Conservation (phyloP, 1,140 invertebrate genomes). For the Mamestra configurata region DNA sequence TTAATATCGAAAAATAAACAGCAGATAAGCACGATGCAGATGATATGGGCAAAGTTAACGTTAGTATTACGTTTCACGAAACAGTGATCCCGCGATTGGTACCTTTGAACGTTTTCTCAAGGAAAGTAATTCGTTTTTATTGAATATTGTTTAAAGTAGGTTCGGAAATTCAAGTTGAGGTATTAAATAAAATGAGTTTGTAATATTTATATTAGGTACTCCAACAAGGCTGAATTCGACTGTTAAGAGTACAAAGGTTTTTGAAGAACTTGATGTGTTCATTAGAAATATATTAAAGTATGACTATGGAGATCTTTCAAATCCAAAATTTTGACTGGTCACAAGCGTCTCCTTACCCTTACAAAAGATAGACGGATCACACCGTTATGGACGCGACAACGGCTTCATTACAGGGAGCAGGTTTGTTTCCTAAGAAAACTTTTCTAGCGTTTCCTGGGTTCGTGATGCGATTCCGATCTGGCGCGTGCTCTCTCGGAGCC, state of each 20-base stretch:
- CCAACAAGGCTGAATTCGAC: not conserved
- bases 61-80: conserved; percentile 13
- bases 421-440: conserved; percentile 61
- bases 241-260: not conserved
- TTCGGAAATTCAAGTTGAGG: not conserved
- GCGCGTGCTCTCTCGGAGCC: conserved; percentile 64
- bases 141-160: not conserved
- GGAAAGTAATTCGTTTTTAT: conserved; percentile 27
- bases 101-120: conserved; percentile 12
- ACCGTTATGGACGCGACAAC: conserved; percentile 51
- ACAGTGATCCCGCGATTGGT: conserved; percentile 2
- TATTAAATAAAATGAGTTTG: too few relatives aligned
- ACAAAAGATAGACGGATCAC: conserved; percentile 2
- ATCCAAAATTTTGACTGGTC: not conserved
- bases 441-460: conserved; percentile 63
- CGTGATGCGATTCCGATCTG: conserved; percentile 71
- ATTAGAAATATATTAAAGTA: not conserved
- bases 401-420: conserved; percentile 63
- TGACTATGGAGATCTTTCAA: not conserved
- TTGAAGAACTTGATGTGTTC: not conserved
- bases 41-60: conserved; percentile 24
- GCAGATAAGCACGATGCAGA: conserved; percentile 34
- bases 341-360: not conserved
- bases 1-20: conserved; percentile 46
- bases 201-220: not conserved